Evolutionary conservation across 2,113 vertebrate species (phyloP).

Genomic region (Charadrius vociferus): DNA sequence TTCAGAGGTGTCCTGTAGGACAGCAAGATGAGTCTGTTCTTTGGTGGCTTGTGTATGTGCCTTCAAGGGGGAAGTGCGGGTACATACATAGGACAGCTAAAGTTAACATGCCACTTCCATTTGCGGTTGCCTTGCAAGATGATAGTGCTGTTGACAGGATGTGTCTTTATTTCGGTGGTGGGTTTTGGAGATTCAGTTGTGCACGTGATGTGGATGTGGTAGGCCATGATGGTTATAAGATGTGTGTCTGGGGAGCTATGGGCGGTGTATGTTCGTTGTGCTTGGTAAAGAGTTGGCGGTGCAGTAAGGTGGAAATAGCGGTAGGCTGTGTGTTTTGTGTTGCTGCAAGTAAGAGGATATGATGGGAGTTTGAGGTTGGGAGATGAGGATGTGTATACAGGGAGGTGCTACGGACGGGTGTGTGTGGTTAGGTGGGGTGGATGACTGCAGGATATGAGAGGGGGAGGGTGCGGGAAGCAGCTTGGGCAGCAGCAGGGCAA

Average conservation of each 20-base stretch:
- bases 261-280: not conserved
- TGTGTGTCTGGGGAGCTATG: not conserved
- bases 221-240: not conserved
- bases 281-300: not conserved
- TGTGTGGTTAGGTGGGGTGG: not conserved
- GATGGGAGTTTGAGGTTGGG: not conserved
- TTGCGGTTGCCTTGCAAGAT: not conserved
- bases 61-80: not conserved
- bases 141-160: slow-evolving; percentile 30
- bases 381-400: not conserved
- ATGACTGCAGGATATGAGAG: not conserved
- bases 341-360: not conserved
- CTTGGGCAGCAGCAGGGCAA: not conserved
- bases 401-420: not conserved
- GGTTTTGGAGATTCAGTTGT: slow-evolving; percentile 2
- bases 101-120: slow-evolving; percentile 7
- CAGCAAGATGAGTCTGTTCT: not conserved
- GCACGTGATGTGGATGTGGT: slow-evolving; percentile 31
- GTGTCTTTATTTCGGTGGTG: not conserved
- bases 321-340: not conserved
- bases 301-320: not conserved
- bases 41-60: not conserved
- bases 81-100: not conserved
- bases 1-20: not conserved
- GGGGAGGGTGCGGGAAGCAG: not conserved